Conservation (phyloP, 2,888 invertebrate genomes). For the Agrochola macilenta region DNA sequence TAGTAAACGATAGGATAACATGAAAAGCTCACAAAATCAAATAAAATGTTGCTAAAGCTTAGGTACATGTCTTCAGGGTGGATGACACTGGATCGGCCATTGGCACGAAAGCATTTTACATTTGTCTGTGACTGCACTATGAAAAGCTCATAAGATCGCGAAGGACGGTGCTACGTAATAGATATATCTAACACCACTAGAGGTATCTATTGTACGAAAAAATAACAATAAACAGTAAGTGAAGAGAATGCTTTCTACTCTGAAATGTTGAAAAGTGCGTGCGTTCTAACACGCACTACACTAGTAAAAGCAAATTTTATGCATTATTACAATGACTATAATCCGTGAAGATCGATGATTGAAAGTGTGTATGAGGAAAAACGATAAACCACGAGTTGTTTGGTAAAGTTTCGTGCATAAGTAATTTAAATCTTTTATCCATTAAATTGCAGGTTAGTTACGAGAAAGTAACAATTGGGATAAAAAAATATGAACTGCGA, state of each 20-base stretch:
- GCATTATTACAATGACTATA: conserved; percentile 82
- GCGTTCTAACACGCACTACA: conserved; percentile 70
- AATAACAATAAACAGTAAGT: conserved; percentile 76
- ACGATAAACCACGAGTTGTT: conserved; percentile 79
- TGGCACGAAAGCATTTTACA: conserved; percentile 61
- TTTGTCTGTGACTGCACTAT: conserved; percentile 65
- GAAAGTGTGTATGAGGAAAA: conserved; percentile 76
- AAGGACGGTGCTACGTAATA: conserved; percentile 50
- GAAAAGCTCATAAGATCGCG: conserved; percentile 54
- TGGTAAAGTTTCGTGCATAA: conserved; percentile 78
- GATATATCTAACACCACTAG: conserved; percentile 66
- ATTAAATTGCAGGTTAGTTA: conserved; percentile 85
- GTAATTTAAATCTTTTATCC: conserved; percentile 78
- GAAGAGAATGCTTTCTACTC: conserved; percentile 78
- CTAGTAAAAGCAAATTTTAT: conserved; percentile 81
- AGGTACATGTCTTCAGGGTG: background rate
- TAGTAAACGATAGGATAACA: no score
- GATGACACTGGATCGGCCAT: background rate
- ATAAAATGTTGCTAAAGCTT: no score
- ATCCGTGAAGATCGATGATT: conserved; percentile 79
- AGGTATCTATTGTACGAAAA: conserved; percentile 74
- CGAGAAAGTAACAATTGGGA: conserved; percentile 84
- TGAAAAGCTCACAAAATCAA: no score
- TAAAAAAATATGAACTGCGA: conserved; percentile 76
- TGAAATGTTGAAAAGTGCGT: conserved; percentile 46